These are phyloP conservation scores for Eupithecia subfuscata DNA, from an alignment of 2,888 invertebrate genomes.

Conservation along the genomic window DNA sequence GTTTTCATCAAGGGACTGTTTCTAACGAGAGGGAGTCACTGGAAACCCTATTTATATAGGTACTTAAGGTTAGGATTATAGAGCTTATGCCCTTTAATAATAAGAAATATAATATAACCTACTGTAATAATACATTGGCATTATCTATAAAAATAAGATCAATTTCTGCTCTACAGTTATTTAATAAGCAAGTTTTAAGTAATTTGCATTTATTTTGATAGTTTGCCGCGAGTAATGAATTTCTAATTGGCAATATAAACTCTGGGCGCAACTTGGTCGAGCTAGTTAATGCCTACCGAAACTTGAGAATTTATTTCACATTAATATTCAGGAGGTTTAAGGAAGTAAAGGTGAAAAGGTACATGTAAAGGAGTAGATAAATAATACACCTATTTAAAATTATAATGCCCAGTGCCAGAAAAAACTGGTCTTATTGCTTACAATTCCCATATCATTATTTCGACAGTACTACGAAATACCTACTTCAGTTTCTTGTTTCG, in stretches of 20 bases:
- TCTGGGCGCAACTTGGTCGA: conserved; percentile 36
- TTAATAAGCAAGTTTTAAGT: conserved; percentile 16
- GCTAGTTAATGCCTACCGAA: conserved; percentile 37
- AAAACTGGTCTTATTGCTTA: background rate
- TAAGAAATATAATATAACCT: too few relatives aligned
- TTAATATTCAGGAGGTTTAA: conserved; percentile 21
- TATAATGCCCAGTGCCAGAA: background rate
- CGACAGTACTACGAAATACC: too few relatives aligned
- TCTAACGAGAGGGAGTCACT: too few relatives aligned
- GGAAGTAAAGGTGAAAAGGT: background rate
- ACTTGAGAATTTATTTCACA: conserved; percentile 40
- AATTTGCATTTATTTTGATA: conserved; percentile 38
- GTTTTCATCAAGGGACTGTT: too few relatives aligned
- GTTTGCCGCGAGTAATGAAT: conserved; percentile 39
- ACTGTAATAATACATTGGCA: too few relatives aligned
- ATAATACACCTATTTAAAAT: background rate
- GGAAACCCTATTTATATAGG: too few relatives aligned
- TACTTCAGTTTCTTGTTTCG: too few relatives aligned
- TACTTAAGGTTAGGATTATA: too few relatives aligned
- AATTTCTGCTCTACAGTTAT: background rate
- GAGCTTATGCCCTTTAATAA: too few relatives aligned
- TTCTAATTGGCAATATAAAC: conserved; percentile 42
- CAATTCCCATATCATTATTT: background rate
- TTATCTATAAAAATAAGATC: background rate
- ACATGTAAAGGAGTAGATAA: background rate